Percentiles rank a stretch among this genome's conserved stretches.
Conservation (phyloP, 2,113 vertebrate genomes). For the Zapornia atra region DNA sequence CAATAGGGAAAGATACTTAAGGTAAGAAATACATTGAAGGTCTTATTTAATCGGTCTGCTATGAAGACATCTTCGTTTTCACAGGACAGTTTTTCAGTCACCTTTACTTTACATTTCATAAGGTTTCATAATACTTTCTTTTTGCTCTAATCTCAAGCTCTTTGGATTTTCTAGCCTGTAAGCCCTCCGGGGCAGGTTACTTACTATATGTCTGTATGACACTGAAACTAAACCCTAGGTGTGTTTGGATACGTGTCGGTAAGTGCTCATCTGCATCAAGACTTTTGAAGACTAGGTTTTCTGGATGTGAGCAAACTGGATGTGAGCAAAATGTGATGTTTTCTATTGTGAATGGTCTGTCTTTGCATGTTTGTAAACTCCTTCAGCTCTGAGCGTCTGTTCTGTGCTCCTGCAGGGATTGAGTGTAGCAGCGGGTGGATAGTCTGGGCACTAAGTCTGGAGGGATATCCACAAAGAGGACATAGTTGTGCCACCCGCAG, state of each 20-base stretch:
- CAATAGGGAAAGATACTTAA: not conserved
- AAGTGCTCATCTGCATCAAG: not conserved
- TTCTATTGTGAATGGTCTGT: not conserved
- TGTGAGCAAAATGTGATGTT: not conserved
- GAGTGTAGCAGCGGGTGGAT: not conserved
- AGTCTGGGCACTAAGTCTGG: not conserved
- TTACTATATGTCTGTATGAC: not conserved
- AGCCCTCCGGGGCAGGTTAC: not conserved
- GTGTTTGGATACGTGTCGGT: not conserved
- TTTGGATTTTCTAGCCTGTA: not conserved
- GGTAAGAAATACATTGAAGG: not conserved
- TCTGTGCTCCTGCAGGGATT: not conserved
- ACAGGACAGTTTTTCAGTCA: not conserved
- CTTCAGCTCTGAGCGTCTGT: not conserved
- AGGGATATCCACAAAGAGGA: not conserved
- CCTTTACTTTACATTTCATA: not conserved
- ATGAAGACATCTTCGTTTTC: not conserved
- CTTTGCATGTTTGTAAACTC: not conserved
- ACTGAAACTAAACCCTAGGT: not conserved
- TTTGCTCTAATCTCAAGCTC: not conserved
- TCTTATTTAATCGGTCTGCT: not conserved
- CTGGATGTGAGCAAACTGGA: not conserved
- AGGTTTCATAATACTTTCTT: not conserved
- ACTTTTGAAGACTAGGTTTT: not conserved
- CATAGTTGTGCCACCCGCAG: not conserved